These are phyloP conservation scores for Synergus gifuensis DNA, from an alignment of 2,888 invertebrate genomes.

Conservation along the genomic window DNA sequence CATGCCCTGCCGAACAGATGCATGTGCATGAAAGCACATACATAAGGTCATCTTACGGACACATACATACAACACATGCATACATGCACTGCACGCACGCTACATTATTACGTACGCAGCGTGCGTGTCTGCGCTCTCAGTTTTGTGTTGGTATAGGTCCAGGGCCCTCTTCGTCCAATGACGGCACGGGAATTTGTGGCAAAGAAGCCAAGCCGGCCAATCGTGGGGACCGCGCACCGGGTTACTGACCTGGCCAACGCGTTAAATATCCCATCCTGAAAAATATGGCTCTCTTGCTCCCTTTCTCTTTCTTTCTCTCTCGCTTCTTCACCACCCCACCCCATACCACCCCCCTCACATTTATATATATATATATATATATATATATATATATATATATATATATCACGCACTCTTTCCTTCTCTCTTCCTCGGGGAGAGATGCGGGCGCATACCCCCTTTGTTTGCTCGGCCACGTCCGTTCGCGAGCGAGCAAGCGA, in stretches of 20 bases:
- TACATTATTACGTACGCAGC: constrained; percentile 47
- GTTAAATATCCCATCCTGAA: constrained; percentile 78
- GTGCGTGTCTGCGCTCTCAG: constrained; percentile 62
- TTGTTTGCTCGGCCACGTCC: constrained; percentile 73
- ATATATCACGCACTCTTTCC: constrained; percentile 47
- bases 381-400: not conserved
- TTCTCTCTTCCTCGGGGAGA: constrained; percentile 56
- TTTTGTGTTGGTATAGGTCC: constrained; percentile 75
- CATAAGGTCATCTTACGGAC: constrained; percentile 30
- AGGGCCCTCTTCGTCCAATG: constrained; percentile 76
- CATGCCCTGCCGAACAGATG: constrained; percentile 60
- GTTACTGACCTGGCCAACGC: constrained; percentile 77
- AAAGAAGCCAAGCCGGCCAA: constrained; percentile 72
- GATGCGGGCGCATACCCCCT: constrained; percentile 70
- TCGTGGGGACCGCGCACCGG: constrained; percentile 71
- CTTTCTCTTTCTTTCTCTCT: constrained; percentile 58
- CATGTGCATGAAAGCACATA: constrained; percentile 18
- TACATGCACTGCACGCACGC: constrained; percentile 41
- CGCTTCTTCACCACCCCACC: constrained; percentile 44
- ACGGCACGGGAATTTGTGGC: constrained; percentile 74
- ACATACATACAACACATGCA: constrained; percentile 18
- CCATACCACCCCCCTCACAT: constrained; percentile 21
- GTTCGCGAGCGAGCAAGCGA: constrained; percentile 52
- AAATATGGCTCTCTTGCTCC: constrained; percentile 70
- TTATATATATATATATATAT: not conserved